Conservation (phyloP, 2,888 invertebrate genomes). For the Pteria penguin region DNA sequence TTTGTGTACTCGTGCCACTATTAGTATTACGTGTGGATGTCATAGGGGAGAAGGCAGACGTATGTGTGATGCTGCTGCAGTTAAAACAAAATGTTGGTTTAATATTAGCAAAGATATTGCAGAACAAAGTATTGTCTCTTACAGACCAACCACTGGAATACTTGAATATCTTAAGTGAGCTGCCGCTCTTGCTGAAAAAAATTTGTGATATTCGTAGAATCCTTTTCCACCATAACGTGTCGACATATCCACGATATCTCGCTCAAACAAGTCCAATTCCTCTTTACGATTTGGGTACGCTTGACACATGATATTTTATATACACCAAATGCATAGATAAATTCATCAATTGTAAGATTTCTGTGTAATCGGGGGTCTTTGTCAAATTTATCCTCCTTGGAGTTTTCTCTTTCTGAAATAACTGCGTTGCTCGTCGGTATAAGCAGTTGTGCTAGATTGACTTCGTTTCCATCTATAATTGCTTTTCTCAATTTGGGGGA, state of each 20-base stretch:
- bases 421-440: neutral
- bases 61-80: constrained; percentile 1
- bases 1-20: neutral
- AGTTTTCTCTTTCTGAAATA: neutral
- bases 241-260: constrained; percentile 23
- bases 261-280: constrained; percentile 10
- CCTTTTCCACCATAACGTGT: neutral
- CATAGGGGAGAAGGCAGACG: constrained; percentile 1
- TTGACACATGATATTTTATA: constrained; percentile 29
- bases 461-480: constrained; percentile 15
- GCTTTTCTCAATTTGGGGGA: neutral
- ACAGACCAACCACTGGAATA: constrained; percentile 10
- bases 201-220: constrained; percentile 3
- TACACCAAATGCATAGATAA: constrained; percentile 18
- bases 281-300: neutral
- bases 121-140: constrained; percentile 18
- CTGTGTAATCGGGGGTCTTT: neutral
- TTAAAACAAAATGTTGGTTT: neutral
- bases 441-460: neutral
- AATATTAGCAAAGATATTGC: no score
- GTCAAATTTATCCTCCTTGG: neutral
- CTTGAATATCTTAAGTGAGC: neutral
- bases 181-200: neutral
- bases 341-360: neutral
- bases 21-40: neutral